phyloP scores from a whole-genome alignment of 2,888 invertebrate species.

The Phymatocera aterrima region DNA sequence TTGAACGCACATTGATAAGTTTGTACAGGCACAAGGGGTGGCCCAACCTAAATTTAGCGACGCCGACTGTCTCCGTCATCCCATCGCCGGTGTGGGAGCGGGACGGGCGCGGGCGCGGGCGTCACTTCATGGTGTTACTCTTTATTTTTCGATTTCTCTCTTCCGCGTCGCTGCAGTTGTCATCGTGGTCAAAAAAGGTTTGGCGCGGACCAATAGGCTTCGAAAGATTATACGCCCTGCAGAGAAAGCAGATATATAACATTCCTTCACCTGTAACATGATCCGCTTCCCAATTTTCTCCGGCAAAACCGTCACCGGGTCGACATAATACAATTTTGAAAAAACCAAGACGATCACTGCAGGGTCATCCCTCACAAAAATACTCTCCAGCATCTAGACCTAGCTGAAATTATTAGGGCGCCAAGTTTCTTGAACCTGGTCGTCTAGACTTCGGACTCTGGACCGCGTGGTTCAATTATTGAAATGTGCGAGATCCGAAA shows the following conservation, averaged over 20 bases:
- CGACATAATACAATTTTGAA: not conserved
- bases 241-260: no score
- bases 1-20: constrained; percentile 35
- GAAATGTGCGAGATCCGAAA: constrained; percentile 18
- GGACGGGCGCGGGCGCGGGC: no score
- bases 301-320: not conserved
- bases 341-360: not conserved
- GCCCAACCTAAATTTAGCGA: constrained; percentile 39
- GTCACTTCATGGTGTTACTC: not conserved
- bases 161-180: constrained; percentile 11
- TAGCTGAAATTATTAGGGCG: not conserved
- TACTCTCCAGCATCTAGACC: not conserved
- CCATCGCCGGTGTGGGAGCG: no score
- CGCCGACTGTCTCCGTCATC: constrained; percentile 32
- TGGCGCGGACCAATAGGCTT: not conserved
- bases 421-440: constrained; percentile 25
- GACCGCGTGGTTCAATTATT: constrained; percentile 25
- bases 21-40: constrained; percentile 34
- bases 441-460: constrained; percentile 16
- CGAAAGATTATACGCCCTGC: not conserved
- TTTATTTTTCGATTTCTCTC: not conserved
- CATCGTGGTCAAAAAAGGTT: constrained; percentile 36
- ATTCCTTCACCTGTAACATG: not conserved
- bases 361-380: not conserved
- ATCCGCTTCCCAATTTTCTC: not conserved